Percentiles rank a stretch among this genome's conserved stretches.
Evolutionary conservation across 2,797 vertebrate genomes (phyloP).

Genomic region (Calcarius lapponicus): DNA sequence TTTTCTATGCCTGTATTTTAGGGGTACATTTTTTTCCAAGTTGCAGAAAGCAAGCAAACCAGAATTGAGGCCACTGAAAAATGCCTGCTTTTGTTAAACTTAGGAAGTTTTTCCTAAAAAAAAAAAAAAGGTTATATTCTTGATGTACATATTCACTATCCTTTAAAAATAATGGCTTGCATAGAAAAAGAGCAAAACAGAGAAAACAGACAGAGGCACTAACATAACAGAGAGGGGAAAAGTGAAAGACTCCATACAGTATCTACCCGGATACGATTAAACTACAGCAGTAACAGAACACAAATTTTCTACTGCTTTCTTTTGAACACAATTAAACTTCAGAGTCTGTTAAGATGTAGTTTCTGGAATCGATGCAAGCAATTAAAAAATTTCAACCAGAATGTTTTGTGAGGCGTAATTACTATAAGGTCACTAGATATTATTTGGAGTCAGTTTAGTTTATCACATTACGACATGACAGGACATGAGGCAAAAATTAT

Average conservation of each 20-base stretch:
- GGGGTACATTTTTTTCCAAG: background rate
- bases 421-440: conserved; percentile 99
- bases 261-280: conserved; percentile 31
- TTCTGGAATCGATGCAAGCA: conserved; percentile 91
- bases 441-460: conserved; percentile 99
- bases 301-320: conserved; percentile 73
- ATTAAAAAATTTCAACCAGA: conserved; percentile 93
- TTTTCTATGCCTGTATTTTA: background rate
- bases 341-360: conserved; percentile 88
- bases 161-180: background rate
- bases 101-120: background rate
- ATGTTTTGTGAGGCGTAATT: conserved; percentile 94
- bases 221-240: background rate
- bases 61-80: background rate
- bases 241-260: background rate
- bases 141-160: background rate
- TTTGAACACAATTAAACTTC: conserved; percentile 80
- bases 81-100: background rate
- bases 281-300: conserved; percentile 55
- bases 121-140: background rate
- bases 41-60: background rate
- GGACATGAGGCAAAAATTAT: conserved; percentile 97
- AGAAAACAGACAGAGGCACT: background rate
- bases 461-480: conserved; percentile 97
- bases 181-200: background rate